phyloP scores from a whole-genome alignment of 2,888 invertebrate species.

The Lochmaea capreae region DNA sequence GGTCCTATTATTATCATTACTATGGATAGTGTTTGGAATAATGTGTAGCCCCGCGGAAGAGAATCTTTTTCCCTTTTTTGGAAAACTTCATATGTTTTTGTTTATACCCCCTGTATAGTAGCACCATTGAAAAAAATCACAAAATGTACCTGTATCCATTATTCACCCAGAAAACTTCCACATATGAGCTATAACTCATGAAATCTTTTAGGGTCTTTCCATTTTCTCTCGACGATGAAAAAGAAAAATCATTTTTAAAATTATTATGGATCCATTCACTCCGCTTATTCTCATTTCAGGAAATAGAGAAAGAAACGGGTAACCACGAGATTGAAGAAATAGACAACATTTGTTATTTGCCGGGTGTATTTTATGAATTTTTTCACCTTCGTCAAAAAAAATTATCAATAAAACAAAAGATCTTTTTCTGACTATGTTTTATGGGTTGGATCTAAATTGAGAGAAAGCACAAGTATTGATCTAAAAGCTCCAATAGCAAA shows the following conservation, averaged over 20 bases:
- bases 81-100: too few species aligned
- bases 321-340: conserved; percentile 18
- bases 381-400: conserved; percentile 3
- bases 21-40: too few species aligned
- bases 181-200: conserved; percentile 17
- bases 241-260: conserved; percentile 33
- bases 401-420: conserved; percentile 20
- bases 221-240: conserved; percentile 13
- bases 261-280: conserved; percentile 21
- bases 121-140: neutral
- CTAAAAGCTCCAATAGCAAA: too few species aligned
- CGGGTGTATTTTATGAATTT: conserved; percentile 15
- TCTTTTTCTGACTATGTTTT: neutral
- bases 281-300: conserved; percentile 20
- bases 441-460: neutral
- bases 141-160: conserved; percentile 5
- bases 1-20: too few species aligned
- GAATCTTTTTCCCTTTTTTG: too few species aligned
- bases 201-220: conserved; percentile 9
- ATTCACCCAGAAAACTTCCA: conserved; percentile 3
- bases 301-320: conserved; percentile 16
- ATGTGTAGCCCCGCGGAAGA: too few species aligned
- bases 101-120: neutral
- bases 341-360: conserved; percentile 32
- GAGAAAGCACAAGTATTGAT: too few species aligned